phyloP scores from a whole-genome alignment of 1,140 invertebrate genomes.

The Ptiloglossa arizonensis region DNA sequence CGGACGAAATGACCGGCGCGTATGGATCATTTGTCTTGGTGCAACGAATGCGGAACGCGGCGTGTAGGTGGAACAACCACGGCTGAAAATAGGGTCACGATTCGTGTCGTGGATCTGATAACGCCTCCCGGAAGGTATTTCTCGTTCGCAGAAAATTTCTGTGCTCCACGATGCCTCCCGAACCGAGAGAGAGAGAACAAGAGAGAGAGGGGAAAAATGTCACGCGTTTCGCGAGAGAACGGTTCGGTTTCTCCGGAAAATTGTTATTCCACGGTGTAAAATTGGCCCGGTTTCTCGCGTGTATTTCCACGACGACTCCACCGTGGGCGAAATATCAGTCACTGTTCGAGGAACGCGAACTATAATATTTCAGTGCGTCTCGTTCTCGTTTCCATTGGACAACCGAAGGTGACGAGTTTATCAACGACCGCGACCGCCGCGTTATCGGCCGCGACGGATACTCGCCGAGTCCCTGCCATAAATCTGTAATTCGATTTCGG shows the following conservation, averaged over 20 bases:
- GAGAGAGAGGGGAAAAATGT: no score
- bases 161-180: no score
- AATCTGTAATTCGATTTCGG: background rate
- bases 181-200: no score
- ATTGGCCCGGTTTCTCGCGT: no score
- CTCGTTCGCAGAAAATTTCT: slow-evolving; percentile 1
- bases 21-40: slow-evolving; percentile 73
- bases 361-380: slow-evolving; percentile 4
- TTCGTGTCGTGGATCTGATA: slow-evolving; percentile 38
- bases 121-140: slow-evolving; percentile 27
- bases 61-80: slow-evolving; percentile 59
- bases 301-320: no score
- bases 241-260: background rate
- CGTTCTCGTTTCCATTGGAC: background rate
- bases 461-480: background rate
- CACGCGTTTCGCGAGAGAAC: no score
- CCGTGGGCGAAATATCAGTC: background rate
- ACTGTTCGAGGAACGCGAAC: background rate
- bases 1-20: slow-evolving; percentile 72
- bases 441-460: background rate
- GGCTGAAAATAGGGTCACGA: slow-evolving; percentile 50
- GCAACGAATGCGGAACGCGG: slow-evolving; percentile 60
- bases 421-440: background rate
- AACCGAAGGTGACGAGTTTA: background rate
- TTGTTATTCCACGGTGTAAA: no score